These are phyloP conservation scores for Papilio helenus DNA, from an alignment of 1,140 invertebrate genomes.

Conservation along the genomic window DNA sequence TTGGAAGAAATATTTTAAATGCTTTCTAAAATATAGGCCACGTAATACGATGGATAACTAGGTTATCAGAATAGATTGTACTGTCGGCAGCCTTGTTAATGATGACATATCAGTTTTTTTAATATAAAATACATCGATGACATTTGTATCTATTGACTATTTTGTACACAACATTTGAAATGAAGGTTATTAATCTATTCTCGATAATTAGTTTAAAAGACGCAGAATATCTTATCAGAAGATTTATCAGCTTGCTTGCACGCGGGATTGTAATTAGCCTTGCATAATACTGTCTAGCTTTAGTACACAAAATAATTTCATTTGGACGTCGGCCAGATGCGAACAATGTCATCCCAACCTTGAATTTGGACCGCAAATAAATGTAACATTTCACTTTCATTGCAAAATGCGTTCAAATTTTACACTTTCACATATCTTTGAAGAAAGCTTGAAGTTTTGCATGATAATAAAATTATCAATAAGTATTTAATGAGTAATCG, in stretches of 20 bases:
- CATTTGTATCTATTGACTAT: neutral
- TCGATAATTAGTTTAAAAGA: too few species aligned
- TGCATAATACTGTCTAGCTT: conserved; percentile 47
- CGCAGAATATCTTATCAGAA: too few species aligned
- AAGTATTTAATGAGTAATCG: neutral
- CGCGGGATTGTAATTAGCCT: conserved; percentile 21
- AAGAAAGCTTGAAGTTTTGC: neutral
- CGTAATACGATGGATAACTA: neutral
- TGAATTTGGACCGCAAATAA: conserved; percentile 62
- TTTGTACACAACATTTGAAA: too few species aligned
- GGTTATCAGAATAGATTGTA: neutral
- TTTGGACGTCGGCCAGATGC: conserved; percentile 58
- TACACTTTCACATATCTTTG: neutral
- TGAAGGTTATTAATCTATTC: too few species aligned
- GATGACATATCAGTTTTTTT: neutral
- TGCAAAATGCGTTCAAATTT: conserved; percentile 33
- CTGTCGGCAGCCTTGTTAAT: neutral
- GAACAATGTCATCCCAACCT: conserved; percentile 58
- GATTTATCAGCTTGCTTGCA: conserved; percentile 1
- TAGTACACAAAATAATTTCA: conserved; percentile 54
- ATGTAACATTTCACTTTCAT: conserved; percentile 51
- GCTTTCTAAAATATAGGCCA: neutral
- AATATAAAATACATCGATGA: neutral
- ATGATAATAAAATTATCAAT: neutral
- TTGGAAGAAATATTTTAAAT: conserved; percentile 10